Percentiles rank a stretch among this genome's conserved stretches.
Evolutionary conservation across 2,888 invertebrate genomes (phyloP).

Genomic region (Drosophila borborema): DNA sequence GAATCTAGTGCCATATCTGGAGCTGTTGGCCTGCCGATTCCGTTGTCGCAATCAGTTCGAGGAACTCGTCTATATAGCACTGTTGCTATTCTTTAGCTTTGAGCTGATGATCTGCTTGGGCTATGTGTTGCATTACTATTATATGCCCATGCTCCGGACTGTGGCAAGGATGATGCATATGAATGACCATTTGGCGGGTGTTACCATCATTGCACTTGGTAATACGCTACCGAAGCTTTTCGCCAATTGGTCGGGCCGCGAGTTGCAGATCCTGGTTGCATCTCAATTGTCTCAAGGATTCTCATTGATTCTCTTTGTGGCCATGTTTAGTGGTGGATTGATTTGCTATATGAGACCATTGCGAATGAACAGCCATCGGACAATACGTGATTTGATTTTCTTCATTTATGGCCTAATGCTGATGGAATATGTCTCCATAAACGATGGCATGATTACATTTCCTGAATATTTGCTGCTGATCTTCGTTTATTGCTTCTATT

Average conservation of each 20-base stretch:
- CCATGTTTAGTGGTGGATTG: not conserved
- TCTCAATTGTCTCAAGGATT: not conserved
- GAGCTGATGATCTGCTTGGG: conserved; percentile 32
- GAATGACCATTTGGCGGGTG: conserved; percentile 49
- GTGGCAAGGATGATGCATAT: conserved; percentile 35
- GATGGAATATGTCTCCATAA: not conserved
- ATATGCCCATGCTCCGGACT: conserved; percentile 33
- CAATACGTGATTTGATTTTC: not conserved
- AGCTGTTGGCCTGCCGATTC: conserved; percentile 29
- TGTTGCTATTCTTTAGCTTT: conserved; percentile 18
- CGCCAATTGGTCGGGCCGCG: no score
- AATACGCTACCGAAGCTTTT: not conserved
- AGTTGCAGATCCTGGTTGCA: not conserved
- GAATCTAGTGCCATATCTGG: conserved; percentile 44
- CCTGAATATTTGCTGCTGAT: not conserved
- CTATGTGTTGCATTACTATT: conserved; percentile 35
- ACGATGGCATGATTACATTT: not conserved
- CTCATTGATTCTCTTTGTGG: not conserved
- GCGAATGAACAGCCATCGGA: not conserved
- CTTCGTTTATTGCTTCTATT: not conserved
- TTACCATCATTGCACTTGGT: not conserved
- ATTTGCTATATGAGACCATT: not conserved
- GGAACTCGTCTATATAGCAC: conserved; percentile 24
- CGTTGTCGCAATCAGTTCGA: conserved; percentile 32
- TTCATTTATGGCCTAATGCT: not conserved